Evolutionary conservation across 2,888 invertebrate species (phyloP), one percentile per base, ranked within the genome.

Genomic region (Melanophora roralis): DNA sequence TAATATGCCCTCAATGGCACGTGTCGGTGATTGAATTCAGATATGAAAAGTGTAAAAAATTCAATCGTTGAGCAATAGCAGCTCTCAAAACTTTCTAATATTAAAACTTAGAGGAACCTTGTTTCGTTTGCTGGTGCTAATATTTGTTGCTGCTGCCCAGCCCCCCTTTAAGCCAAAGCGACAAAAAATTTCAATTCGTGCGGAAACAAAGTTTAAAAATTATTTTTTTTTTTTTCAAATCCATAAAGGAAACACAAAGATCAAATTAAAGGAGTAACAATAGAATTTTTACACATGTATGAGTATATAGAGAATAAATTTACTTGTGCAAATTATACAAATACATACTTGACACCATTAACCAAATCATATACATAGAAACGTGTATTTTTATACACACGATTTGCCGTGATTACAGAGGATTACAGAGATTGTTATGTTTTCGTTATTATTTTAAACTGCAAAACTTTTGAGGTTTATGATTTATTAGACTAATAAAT

Each of bases 21-120:
- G 83, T 83, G 83, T 65, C 81, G 21, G 72, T 81, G 83, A 83
- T 83, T 83, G 82, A 82, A 81, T 80, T 79, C 72, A 75, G 69
- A 64, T 80, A 57, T 69, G 77, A 72, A 78, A 83, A 83, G 82
- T 83, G 82, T 83, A 83, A 82, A 83, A 82, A 83, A 83, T 81
- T 81, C 72, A 51, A 49, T 43, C 7, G n/a, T 64, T 55, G 14
- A 23, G 12, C 47, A 62, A 67, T 38, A 62, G 19, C 47, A 21
- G 72, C 40, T 40, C 49, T 47, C 45, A 68, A 19, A 75, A 71
- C 32, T 21, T 23, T 59, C 38, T 67, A 75, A 71, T 75, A 75
- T 62, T 62, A 72, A 76, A 67, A 76, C 49, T 75, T 76, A 75
- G 62, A 60, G 55, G 14, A 69, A 55, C 53, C 55, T 36, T 21